phyloP scores from a whole-genome alignment of 2,113 vertebrate genomes.

The Cottus gobio region DNA sequence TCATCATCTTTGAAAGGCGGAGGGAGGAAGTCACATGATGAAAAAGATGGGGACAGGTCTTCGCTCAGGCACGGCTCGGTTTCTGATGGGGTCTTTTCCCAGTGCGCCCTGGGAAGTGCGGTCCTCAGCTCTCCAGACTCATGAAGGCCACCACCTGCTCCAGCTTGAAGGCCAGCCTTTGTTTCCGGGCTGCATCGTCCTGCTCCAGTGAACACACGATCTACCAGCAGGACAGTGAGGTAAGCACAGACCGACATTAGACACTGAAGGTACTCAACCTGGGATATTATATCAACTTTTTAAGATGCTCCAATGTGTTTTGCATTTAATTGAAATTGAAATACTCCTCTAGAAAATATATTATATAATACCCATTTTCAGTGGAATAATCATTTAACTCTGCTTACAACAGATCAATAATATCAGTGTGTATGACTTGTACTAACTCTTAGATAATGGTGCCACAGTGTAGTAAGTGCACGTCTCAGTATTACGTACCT shows the following conservation, averaged over 20 bases:
- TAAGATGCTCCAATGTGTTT: background rate
- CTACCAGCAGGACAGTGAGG: constrained; percentile 75
- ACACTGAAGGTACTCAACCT: background rate
- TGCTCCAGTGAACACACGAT: constrained; percentile 95
- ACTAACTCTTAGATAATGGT: background rate
- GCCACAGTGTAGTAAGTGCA: background rate
- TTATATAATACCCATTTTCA: background rate
- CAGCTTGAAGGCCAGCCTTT: constrained; percentile 99
- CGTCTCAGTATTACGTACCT: constrained; percentile 83
- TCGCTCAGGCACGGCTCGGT: constrained; percentile 99
- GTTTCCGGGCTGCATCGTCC: constrained; percentile 95
- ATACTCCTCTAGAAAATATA: background rate
- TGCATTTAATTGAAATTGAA: background rate
- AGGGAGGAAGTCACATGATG: constrained; percentile 78
- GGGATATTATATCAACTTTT: background rate
- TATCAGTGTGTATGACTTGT: background rate
- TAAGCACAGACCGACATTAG: constrained; percentile 26
- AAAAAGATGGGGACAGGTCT: constrained; percentile 89
- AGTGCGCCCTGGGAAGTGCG: constrained; percentile 94
- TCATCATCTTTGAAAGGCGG: constrained; percentile 73
- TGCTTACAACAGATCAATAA: background rate
- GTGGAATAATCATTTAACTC: constrained; percentile 1
- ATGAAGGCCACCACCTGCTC: constrained; percentile 99
- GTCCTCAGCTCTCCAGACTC: constrained; percentile 99
- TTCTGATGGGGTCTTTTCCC: constrained; percentile 92